A percentile compares a stretch with the other conserved stretches of the same genome.
Conservation (phyloP, 1,140 invertebrate genomes). For the Drosophila trapezifrons region DNA sequence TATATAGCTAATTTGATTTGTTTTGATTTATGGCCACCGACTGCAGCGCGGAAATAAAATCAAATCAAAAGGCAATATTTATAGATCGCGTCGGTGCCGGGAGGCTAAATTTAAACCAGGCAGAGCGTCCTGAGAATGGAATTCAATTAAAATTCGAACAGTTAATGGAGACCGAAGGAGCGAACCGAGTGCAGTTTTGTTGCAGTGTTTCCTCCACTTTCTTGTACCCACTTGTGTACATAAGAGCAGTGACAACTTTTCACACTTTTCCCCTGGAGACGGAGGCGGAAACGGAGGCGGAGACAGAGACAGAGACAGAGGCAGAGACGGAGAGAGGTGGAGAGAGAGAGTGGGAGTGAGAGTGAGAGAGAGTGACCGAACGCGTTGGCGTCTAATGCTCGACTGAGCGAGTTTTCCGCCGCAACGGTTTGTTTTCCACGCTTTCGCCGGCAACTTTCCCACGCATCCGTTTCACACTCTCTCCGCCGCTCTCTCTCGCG, state of each 20-base stretch:
- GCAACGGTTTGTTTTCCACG: conserved; percentile 47
- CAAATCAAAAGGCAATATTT: conserved; percentile 33
- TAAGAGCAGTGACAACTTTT: conserved; percentile 42
- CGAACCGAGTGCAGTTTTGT: not conserved
- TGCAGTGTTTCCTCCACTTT: conserved; percentile 2
- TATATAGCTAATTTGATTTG: conserved; percentile 17
- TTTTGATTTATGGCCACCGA: conserved; percentile 63
- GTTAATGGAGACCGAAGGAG: not conserved
- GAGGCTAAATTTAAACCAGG: conserved; percentile 9
- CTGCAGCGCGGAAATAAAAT: conserved; percentile 41
- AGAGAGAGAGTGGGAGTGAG: conserved; percentile 1
- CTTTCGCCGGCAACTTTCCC: conserved; percentile 70
- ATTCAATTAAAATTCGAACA: not conserved
- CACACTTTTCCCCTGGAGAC: conserved; percentile 55
- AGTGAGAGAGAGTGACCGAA: conserved; percentile 55
- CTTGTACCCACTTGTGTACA: conserved; percentile 49
- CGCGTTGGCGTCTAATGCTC: conserved; percentile 77
- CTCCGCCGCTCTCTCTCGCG: conserved; percentile 6
- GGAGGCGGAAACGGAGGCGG: not conserved
- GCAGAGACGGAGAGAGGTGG: not conserved
- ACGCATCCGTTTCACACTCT: conserved; percentile 48
- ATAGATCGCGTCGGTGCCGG: conserved; percentile 23
- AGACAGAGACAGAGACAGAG: not conserved
- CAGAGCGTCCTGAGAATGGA: too few species aligned
- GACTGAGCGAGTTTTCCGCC: conserved; percentile 73